Conservation (phyloP, 2,888 invertebrate genomes). For the Conus canariensis region DNA sequence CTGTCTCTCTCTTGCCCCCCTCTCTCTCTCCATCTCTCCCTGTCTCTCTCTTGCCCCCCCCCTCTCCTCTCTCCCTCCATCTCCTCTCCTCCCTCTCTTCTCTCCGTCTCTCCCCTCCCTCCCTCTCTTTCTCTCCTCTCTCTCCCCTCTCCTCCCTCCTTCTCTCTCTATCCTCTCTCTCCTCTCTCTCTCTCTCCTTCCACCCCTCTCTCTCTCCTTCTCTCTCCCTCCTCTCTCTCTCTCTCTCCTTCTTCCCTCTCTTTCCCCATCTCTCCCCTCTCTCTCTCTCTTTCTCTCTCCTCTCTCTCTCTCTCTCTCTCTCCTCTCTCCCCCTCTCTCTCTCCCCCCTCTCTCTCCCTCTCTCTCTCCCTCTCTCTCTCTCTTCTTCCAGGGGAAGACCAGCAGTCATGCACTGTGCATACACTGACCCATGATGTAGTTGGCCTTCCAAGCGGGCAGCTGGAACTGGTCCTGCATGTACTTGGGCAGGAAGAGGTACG, state of each 20-base stretch:
- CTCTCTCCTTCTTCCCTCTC: neutral
- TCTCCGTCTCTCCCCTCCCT: neutral
- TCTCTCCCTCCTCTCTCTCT: neutral
- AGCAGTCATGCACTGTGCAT: too few relatives aligned
- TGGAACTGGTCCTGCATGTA: conserved; percentile 43
- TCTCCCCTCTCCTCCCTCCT: neutral
- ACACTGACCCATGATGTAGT: conserved; percentile 40
- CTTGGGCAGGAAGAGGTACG: conserved; percentile 41
- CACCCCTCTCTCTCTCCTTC: too few relatives aligned
- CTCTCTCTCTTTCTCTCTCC: too few relatives aligned
- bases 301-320: neutral
- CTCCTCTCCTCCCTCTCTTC: neutral
- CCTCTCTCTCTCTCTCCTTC: neutral
- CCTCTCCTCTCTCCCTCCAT: neutral
- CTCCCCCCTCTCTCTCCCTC: neutral
- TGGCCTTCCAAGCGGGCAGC: conserved; percentile 45
- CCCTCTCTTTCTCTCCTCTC: neutral
- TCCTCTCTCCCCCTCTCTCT: neutral
- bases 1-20: neutral
- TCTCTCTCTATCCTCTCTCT: neutral
- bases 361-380: rapidly evolving
- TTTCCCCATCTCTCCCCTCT: too few relatives aligned
- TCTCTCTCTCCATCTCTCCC: neutral
- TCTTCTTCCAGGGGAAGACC: rapidly evolving
- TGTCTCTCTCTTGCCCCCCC: neutral